Evolutionary conservation across 1,140 invertebrate species (phyloP).

Genomic region (Acromyrmex echinatior): DNA sequence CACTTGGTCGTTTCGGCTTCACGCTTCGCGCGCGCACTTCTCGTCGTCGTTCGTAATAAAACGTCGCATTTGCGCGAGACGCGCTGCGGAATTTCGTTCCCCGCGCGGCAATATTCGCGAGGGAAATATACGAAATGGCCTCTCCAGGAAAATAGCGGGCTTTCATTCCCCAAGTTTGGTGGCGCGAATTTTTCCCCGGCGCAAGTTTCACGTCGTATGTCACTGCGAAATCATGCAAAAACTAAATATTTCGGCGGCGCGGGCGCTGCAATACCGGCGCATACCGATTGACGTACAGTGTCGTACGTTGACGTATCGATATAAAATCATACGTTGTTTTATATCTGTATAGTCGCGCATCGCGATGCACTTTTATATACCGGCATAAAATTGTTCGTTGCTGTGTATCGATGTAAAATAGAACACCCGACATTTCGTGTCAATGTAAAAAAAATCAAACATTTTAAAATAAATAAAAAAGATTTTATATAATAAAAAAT

Average conservation of each 20-base stretch:
- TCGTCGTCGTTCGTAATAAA: conserved; percentile 55
- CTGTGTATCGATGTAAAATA: conserved; percentile 8
- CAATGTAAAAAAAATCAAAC: conserved; percentile 34
- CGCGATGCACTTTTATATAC: conserved; percentile 2
- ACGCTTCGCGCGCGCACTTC: conserved; percentile 26
- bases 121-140: conserved; percentile 42
- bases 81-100: conserved; percentile 50
- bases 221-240: conserved; percentile 30
- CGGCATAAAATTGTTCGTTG: conserved; percentile 19
- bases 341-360: conserved; percentile 12
- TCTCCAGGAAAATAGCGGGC: conserved; percentile 42
- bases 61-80: conserved; percentile 58
- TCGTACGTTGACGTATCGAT: conserved; percentile 29
- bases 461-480: conserved; percentile 26
- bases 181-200: conserved; percentile 14
- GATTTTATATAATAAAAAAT: neutral
- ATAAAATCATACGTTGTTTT: conserved; percentile 37
- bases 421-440: neutral
- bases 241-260: neutral
- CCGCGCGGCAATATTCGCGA: conserved; percentile 41
- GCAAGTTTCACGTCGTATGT: conserved; percentile 21
- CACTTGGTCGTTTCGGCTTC: conserved; percentile 53
- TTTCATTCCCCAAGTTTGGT: conserved; percentile 34
- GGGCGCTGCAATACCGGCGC: neutral
- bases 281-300: neutral